A percentile compares a stretch with the other conserved stretches of the same genome.
Evolutionary conservation across 2,888 invertebrate genomes (phyloP).

Genomic region (Andrena camellia): DNA sequence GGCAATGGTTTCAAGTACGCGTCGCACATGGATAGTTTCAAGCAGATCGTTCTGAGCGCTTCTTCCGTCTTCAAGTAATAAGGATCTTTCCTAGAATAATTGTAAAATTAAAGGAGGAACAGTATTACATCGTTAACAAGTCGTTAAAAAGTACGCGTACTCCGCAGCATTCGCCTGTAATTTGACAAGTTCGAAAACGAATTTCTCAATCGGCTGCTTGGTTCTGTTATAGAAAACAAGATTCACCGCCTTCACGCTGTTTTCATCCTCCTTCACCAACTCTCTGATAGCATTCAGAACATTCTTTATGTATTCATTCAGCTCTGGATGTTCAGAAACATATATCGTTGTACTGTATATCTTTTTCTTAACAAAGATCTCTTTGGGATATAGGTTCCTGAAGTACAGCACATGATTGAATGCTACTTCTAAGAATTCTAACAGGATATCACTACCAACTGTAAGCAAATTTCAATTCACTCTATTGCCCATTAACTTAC

Average conservation of each 20-base stretch:
- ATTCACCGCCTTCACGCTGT: constrained; percentile 86
- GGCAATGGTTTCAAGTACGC: constrained; percentile 86
- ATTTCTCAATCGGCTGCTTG: constrained; percentile 84
- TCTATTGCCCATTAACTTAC: not conserved
- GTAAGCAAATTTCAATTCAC: constrained; percentile 36
- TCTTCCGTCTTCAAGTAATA: constrained; percentile 88
- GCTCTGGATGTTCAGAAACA: constrained; percentile 88
- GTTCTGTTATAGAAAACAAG: constrained; percentile 86
- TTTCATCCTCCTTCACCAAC: constrained; percentile 86
- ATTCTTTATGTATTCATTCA: constrained; percentile 87
- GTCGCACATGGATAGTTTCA: constrained; percentile 86
- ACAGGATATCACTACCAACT: constrained; percentile 87
- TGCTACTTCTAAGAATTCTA: constrained; percentile 89
- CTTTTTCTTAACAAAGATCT: constrained; percentile 88
- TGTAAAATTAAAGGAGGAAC: not conserved
- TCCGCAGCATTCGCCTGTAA: constrained; percentile 71
- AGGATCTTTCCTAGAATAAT: constrained; percentile 85
- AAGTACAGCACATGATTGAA: constrained; percentile 88
- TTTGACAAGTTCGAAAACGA: constrained; percentile 85
- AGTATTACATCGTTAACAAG: not conserved
- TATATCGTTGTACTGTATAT: constrained; percentile 88
- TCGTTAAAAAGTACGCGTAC: constrained; percentile 71
- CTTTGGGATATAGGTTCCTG: constrained; percentile 88
- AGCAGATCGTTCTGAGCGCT: constrained; percentile 87
- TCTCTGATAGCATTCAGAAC: constrained; percentile 75